These are phyloP conservation scores for Pammene aurita DNA, from an alignment of 2,888 invertebrate genomes.

Conservation along the genomic window DNA sequence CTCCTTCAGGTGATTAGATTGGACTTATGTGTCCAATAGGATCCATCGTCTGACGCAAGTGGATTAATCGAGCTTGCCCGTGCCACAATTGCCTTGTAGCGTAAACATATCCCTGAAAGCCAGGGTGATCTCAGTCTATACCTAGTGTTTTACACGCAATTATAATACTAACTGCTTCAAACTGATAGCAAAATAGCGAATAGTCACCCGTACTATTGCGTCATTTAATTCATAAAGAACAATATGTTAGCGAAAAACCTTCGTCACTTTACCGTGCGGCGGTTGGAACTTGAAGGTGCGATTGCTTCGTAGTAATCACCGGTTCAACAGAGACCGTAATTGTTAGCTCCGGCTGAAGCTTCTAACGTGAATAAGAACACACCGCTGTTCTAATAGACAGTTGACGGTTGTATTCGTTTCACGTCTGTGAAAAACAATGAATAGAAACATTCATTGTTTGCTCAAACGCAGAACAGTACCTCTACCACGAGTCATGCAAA, in stretches of 20 bases:
- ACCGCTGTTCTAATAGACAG: slow-evolving; percentile 17
- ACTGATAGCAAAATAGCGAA: not conserved
- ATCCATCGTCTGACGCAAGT: slow-evolving; percentile 3
- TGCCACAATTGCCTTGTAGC: slow-evolving; percentile 13
- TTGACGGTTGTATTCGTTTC: slow-evolving; percentile 28
- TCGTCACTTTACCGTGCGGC: not conserved
- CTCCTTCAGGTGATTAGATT: slow-evolving; percentile 17
- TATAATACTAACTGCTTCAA: not conserved
- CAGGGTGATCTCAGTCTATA: not conserved
- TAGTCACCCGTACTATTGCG: no score
- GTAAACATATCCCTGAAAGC: not conserved
- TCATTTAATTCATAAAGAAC: no score
- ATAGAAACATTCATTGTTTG: slow-evolving; percentile 30
- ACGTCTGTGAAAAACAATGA: slow-evolving; percentile 29
- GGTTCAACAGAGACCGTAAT: slow-evolving; percentile 7
- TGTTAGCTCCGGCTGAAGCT: slow-evolving; percentile 6
- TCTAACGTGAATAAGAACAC: slow-evolving; percentile 12
- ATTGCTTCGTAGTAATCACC: slow-evolving; percentile 2
- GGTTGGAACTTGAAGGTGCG: not conserved
- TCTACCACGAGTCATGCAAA: no score
- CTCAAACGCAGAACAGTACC: slow-evolving; percentile 24
- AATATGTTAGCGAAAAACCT: not conserved
- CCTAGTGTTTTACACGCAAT: not conserved
- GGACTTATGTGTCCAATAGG: slow-evolving; percentile 12
- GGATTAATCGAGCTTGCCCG: slow-evolving; percentile 15